Percentiles rank a stretch among this genome's conserved stretches.
phyloP scores from a whole-genome alignment of 2,888 invertebrate species.

The Sphaeridia pumilis region DNA sequence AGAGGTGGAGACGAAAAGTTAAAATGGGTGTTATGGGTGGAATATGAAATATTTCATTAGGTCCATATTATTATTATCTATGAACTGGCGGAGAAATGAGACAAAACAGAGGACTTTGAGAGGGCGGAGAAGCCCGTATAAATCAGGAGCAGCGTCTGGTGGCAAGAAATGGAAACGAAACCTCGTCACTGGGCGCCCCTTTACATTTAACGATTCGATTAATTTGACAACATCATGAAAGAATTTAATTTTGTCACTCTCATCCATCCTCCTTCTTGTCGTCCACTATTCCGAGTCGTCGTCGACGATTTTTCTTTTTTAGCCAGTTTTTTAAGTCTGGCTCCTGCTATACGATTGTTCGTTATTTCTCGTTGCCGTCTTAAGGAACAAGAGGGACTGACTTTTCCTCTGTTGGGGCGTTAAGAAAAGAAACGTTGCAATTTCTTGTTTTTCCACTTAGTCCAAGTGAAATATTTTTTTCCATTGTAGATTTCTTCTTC shows the following conservation, averaged over 20 bases:
- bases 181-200: not conserved
- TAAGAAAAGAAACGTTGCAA: no score
- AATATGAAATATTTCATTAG: conserved; percentile 4
- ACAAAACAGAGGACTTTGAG: not conserved
- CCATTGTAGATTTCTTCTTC: not conserved
- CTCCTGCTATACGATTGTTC: no score
- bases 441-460: no score
- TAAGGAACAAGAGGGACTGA: no score
- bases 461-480: no score
- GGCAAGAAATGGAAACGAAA: not conserved
- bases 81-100: not conserved
- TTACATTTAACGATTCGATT: conserved; percentile 2
- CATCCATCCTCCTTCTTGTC: not conserved
- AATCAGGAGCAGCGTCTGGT: not conserved
- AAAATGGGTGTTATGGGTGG: no score
- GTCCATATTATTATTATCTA: conserved; percentile 1
- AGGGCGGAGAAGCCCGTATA: not conserved
- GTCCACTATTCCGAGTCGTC: no score
- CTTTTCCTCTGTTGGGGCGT: no score
- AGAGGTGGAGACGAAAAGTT: no score
- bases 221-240: conserved; percentile 5
- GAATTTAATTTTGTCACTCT: conserved; percentile 1
- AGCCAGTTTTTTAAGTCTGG: no score
- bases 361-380: no score
- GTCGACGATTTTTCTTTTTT: no score